Evolutionary conservation across 2,797 vertebrate genomes (phyloP).

Genomic region (Channa striata): DNA sequence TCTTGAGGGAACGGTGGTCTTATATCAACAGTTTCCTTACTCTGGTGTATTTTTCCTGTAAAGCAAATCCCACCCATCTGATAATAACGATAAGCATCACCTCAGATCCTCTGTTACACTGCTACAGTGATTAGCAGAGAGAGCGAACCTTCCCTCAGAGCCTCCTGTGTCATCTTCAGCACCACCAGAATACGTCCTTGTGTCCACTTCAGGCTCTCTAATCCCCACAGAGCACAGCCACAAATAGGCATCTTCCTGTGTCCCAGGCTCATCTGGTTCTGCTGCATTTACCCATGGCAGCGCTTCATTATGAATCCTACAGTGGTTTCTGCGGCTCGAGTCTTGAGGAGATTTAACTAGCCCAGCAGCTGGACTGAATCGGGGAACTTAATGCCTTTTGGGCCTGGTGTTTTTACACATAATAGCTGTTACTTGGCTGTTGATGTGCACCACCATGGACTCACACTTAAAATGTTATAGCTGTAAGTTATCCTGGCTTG

Average conservation of each 20-base stretch:
- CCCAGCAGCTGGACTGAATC: slow-evolving; percentile 48
- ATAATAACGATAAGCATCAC: too few species aligned
- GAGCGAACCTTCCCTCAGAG: neutral
- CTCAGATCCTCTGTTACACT: neutral
- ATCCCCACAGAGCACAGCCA: slow-evolving; percentile 27
- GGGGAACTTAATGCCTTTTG: slow-evolving; percentile 44
- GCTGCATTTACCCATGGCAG: slow-evolving; percentile 37
- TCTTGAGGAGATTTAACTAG: slow-evolving; percentile 39
- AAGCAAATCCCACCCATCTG: neutral
- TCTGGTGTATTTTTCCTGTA: neutral
- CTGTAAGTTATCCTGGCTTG: neutral
- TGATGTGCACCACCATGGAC: slow-evolving; percentile 3
- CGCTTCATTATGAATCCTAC: slow-evolving; percentile 51
- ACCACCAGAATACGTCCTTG: slow-evolving; percentile 9
- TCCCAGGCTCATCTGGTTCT: slow-evolving; percentile 32
- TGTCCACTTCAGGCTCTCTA: slow-evolving; percentile 38
- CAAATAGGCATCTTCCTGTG: slow-evolving; percentile 38
- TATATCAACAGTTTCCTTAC: neutral
- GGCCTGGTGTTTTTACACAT: slow-evolving; percentile 21
- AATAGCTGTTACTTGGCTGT: slow-evolving; percentile 17
- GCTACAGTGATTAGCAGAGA: neutral
- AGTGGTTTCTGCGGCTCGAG: slow-evolving; percentile 54
- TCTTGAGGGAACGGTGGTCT: neutral
- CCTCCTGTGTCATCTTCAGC: slow-evolving; percentile 17
- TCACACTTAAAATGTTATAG: slow-evolving; percentile 14